Base-by-base conservation (phyloP, 2,113 vertebrate genomes). In the Tiliqua scincoides region DNA sequence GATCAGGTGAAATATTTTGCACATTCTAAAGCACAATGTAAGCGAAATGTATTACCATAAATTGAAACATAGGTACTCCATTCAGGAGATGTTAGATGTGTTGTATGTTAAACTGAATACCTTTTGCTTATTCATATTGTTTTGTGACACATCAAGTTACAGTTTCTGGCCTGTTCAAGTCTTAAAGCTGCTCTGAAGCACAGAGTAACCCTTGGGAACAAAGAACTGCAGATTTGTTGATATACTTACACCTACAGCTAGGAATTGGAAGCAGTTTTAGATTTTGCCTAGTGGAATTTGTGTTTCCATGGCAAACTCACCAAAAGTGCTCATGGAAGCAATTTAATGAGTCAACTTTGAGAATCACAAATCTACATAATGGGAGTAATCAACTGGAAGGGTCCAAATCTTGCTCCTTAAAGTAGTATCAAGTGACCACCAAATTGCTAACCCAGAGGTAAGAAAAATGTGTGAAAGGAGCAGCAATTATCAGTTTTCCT, bases 121-220 rank as follows among this genome's bases (percentile, higher is more conserved):
- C 89, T 23, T 32, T 92, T 93, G 91, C 72, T 72, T 40, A 65
- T 89, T 91, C 89, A 79, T 94, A 88, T 87, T 86, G 82, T 72
- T 94, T 94, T 94, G 85, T 94, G 91, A 87, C 73, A 82, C 79
- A 95, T 95, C 91, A 4, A 85, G 32, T 95, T 95, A 86, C 88
- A 87, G 82, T 95, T 96, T 96, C 93, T 95, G 92, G 89, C 88
- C 94, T 93, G 85, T 94, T 95, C 92, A 93, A 93, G 80, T 93
- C 93, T 87, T 81, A 88, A 93, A 92, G 73, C 77, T 89, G 74
- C 82, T 73, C 74, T 70, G 37, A 88, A 79, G 43, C 18, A 85
- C 92, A 73, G n/a, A n/a, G 63, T 85, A 70, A 84, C 76, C 79
- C 10, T 82, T 85, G 77, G 87, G 79, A 92, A 32, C 43, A 11